Evolutionary conservation across 2,797 vertebrate genomes (phyloP).

Genomic region (Mus minutoides): DNA sequence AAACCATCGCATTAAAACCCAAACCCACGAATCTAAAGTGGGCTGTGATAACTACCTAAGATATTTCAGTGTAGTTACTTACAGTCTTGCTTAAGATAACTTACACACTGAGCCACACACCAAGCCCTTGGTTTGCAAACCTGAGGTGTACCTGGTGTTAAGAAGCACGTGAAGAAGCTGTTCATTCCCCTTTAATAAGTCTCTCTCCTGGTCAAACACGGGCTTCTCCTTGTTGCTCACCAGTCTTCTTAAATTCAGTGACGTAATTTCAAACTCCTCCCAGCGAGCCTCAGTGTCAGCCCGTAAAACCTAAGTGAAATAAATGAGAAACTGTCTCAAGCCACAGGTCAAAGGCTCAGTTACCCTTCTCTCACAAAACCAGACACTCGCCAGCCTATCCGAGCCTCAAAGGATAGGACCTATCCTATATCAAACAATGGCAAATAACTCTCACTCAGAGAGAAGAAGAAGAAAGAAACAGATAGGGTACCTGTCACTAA

Average conservation of each 20-base stretch:
- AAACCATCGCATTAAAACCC: slow-evolving; percentile 16
- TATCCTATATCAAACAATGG: not conserved
- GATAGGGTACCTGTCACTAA: not conserved
- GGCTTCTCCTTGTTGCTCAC: slow-evolving; percentile 74
- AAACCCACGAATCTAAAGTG: not conserved
- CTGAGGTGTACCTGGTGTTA: slow-evolving; percentile 88
- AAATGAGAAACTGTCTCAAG: not conserved
- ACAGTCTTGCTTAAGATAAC: not conserved
- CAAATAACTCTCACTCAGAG: not conserved
- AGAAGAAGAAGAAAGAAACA: not conserved
- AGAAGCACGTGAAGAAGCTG: slow-evolving; percentile 88
- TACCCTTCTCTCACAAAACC: slow-evolving; percentile 15
- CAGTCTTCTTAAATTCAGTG: slow-evolving; percentile 84
- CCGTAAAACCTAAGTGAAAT: slow-evolving; percentile 88
- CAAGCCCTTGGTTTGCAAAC: not conserved
- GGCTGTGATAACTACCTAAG: not conserved
- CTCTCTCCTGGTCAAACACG: slow-evolving; percentile 85
- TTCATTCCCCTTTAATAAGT: slow-evolving; percentile 88
- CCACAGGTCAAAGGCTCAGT: not conserved
- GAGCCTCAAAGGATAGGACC: not conserved
- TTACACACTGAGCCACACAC: not conserved
- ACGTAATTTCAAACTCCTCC: slow-evolving; percentile 88
- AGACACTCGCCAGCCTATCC: not conserved
- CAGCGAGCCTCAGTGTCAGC: slow-evolving; percentile 89
- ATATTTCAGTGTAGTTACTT: not conserved